Percentiles rank a stretch among this genome's conserved stretches.
phyloP scores from a whole-genome alignment of 1,140 invertebrate species.

The Pogonomyrmex californicus region DNA sequence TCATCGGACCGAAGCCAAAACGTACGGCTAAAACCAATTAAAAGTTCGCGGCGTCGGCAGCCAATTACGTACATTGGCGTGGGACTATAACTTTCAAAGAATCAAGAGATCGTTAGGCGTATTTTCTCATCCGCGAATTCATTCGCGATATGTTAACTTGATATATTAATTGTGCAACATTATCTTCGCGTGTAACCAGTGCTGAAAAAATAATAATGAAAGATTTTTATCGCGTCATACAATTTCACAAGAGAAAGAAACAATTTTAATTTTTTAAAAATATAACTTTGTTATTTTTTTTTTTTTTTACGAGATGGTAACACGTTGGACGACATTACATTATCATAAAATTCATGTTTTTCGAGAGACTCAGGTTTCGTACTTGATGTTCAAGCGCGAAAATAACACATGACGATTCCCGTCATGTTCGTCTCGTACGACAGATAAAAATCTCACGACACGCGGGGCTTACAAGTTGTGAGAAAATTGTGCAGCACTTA shows the following conservation, averaged over 20 bases:
- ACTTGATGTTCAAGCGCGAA: neutral
- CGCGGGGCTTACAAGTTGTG: slow-evolving; percentile 25
- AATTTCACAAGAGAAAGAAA: neutral
- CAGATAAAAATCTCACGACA: slow-evolving; percentile 31
- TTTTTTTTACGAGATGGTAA: neutral
- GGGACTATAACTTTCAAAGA: slow-evolving; percentile 24
- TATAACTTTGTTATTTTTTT: neutral
- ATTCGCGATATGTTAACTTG: slow-evolving; percentile 14
- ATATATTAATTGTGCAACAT: slow-evolving; percentile 11
- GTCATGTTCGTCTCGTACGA: neutral
- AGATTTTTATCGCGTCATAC: neutral
- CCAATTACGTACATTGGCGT: slow-evolving; percentile 70
- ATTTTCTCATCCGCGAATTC: slow-evolving; percentile 49
- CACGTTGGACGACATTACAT: neutral
- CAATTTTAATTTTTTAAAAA: too few relatives aligned
- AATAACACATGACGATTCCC: neutral
- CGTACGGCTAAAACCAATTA: slow-evolving; percentile 70
- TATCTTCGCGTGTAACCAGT: neutral
- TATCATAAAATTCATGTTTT: neutral
- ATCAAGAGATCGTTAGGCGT: neutral
- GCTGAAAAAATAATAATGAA: neutral
- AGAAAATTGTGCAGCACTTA: slow-evolving; percentile 57
- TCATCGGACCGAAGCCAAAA: slow-evolving; percentile 59
- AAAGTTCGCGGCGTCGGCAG: slow-evolving; percentile 69
- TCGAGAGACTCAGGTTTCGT: neutral